Percentiles rank a stretch among this genome's conserved stretches.
phyloP scores from a whole-genome alignment of 2,113 vertebrate genomes.

The Leptosomus discolor region DNA sequence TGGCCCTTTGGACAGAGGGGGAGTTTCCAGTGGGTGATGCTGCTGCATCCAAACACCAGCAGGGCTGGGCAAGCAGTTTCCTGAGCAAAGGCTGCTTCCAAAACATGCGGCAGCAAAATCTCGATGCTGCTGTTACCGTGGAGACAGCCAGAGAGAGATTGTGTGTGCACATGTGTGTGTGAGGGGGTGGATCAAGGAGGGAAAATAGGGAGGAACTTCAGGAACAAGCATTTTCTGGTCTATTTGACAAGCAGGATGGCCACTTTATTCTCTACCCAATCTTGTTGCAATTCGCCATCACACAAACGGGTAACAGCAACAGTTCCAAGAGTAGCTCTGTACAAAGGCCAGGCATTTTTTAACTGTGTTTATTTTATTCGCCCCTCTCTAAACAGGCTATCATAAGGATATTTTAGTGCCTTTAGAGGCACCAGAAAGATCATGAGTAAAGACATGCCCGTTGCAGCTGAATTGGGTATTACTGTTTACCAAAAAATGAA shows the following conservation, averaged over 20 bases:
- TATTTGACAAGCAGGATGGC: slow-evolving; percentile 19
- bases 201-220: neutral
- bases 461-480: neutral
- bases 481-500: neutral
- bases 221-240: neutral
- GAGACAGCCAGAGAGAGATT: slow-evolving; percentile 24
- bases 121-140: slow-evolving; percentile 52
- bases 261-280: neutral
- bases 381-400: neutral
- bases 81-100: slow-evolving; percentile 32
- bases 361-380: neutral
- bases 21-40: neutral
- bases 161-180: neutral
- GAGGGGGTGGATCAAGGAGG: neutral
- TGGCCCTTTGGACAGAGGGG: accelerated
- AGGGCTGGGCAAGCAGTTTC: neutral
- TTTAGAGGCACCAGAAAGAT: neutral
- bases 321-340: neutral
- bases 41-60: neutral
- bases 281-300: neutral
- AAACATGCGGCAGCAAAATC: slow-evolving; percentile 11
- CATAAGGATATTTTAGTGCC: neutral
- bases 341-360: slow-evolving; percentile 2
- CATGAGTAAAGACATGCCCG: neutral
- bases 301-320: neutral